Evolutionary conservation across 2,797 vertebrate genomes (phyloP), one percentile per base, ranked within the genome.

Genomic region (Mustela erminea): DNA sequence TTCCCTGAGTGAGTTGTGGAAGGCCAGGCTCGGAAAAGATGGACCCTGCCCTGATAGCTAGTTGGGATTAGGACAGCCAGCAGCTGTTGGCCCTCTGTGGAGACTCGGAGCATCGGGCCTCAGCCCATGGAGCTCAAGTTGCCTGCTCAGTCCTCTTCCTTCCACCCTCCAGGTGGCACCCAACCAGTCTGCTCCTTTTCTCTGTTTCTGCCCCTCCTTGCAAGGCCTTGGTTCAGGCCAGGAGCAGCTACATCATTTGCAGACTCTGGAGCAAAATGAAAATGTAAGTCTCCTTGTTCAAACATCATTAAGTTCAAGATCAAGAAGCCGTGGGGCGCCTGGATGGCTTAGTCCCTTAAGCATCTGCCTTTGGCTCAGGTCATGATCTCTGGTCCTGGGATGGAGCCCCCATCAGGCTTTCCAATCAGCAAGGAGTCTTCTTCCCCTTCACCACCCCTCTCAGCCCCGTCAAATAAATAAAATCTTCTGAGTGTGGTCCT

Each of bases 191-290:
- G 43, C 4, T 38, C 23, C 29, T 72, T 78, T 56, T 84, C 18
- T 5, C 18, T 5, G 20, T 58, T 68, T 21, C 90, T 85, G 35
- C 27, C 72, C 54, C 54, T 82, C 60, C 66, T 74, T 46, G 4
- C 7, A 64, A 80, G 49, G 23, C 83, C 74, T 92, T 87, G 75
- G 43, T 87, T 82, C 84, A 32, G 41, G 49, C 43, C 38, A 43
- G 62, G n/a, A 54, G 49, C 18, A 14, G 13, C 60, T 64, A 83
- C 13, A 25, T 88, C 23, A 52, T 75, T 82, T 87, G 68, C 29
- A 85, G 80, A 32, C 20, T n/a, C 43, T 46, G 46, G 29, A 86
- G 29, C 52, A 95, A 96, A 88, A 81, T 56, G 58, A 92, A 90
- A 90, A 56, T 1, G 18, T 21, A 78, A 41, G 7, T 12, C 15